Conservation (phyloP, 2,888 invertebrate genomes). For the Molanna angustata region DNA sequence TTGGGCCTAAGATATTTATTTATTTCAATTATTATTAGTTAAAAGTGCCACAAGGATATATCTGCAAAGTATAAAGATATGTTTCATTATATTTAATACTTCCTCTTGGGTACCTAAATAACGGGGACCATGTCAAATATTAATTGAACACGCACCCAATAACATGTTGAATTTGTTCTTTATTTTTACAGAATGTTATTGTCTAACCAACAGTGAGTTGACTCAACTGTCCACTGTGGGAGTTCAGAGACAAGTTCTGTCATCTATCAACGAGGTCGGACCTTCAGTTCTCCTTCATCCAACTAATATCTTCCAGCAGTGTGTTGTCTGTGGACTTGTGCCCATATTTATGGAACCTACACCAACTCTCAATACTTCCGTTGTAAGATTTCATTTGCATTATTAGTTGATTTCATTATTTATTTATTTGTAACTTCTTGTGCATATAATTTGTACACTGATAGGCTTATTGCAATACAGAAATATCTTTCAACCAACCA, state of each 20-base stretch:
- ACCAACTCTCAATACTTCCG: constrained; percentile 34
- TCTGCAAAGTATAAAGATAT: too few species aligned
- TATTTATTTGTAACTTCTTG: too few species aligned
- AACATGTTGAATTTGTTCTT: not conserved
- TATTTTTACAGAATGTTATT: constrained; percentile 50
- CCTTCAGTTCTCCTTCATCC: constrained; percentile 62
- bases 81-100: too few species aligned
- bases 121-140: too few species aligned
- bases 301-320: constrained; percentile 55
- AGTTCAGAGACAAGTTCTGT: constrained; percentile 59
- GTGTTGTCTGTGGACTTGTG: constrained; percentile 56
- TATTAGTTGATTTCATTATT: not conserved
- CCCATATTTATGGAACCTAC: constrained; percentile 54
- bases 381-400: constrained; percentile 36
- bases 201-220: constrained; percentile 53
- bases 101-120: too few species aligned
- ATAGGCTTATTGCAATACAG: too few species aligned
- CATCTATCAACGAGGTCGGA: constrained; percentile 57
- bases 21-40: too few species aligned
- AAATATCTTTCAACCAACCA: too few species aligned
- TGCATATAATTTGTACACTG: too few species aligned
- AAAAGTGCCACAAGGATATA: too few species aligned
- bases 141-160: not conserved
- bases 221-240: constrained; percentile 56
- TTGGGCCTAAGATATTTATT: too few species aligned